Base-by-base conservation (phyloP, 1,140 invertebrate genomes). In the Aphaenogaster floridana region DNA sequence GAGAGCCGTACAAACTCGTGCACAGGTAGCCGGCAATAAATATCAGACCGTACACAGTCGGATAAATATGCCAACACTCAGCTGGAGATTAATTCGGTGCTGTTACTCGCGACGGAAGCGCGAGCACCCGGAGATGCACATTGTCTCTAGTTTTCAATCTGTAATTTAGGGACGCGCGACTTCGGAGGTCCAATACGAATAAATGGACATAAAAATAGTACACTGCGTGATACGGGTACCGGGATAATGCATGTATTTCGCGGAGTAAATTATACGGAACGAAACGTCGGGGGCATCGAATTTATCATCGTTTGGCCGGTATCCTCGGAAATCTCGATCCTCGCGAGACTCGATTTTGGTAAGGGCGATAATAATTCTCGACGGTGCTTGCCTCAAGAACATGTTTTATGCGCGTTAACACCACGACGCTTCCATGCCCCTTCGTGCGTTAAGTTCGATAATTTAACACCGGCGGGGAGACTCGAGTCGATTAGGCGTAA, bases 401-500 rank as follows among this genome's bases (percentile, higher is more conserved):
- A 89, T 90, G 89, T 90, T 90, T 86, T 78, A 85, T 83, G 86
- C 88, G 86, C 89, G 89, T 90, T 86, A 87, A 88, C 89, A 86
- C 89, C 90, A 81, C 71, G 77, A 78, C 89, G 77, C 86, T 61
- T 50, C 39, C 54, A 39, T 80, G 83, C 48, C 81, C 36, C 52
- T 86, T 80, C 84, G 72, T 80, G 89, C 69, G 89, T 91, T 89
- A 91, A 91, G 72, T 87, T 89, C 78, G 87, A 91, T 90, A 91
- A 91, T 91, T 90, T 87, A 91, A 80, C 83, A 50, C 59, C 57
- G 78, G 39, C 64, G 76, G 80, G 74, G 48, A 76, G 87, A 91
- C 88, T 89, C 77, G 81, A 85, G 84, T 90, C 87, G 89, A 91
- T 91, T 91, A 91, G 89, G 87, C 87, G 90, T 91, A 89, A 91